A percentile compares a stretch with the other conserved stretches of the same genome.
phyloP scores from a whole-genome alignment of 2,797 vertebrate genomes.

The Arctocebus calabarensis region DNA sequence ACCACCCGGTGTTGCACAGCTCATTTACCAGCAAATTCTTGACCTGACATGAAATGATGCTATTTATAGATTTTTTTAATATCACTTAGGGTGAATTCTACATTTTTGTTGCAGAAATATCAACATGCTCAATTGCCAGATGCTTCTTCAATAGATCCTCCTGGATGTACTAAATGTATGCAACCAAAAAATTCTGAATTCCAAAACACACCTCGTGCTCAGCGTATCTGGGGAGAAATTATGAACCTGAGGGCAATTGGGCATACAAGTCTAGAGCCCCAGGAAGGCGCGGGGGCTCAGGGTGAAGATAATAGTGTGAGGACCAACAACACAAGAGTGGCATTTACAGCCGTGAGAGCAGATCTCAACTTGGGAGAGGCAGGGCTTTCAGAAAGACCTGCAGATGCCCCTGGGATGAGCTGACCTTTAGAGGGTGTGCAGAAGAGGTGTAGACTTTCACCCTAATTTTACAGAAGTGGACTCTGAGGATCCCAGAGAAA shows the following conservation, averaged over 20 bases:
- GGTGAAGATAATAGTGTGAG: not conserved
- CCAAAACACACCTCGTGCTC: not conserved
- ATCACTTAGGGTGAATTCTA: not conserved
- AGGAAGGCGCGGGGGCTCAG: not conserved
- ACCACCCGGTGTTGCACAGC: not conserved
- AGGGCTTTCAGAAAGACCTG: not conserved
- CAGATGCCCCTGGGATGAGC: not conserved
- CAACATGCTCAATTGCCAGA: not conserved
- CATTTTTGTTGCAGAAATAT: not conserved
- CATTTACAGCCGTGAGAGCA: not conserved
- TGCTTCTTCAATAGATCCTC: not conserved
- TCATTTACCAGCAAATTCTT: not conserved
- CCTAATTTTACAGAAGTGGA: not conserved
- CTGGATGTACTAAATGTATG: not conserved
- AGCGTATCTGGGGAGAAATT: not conserved
- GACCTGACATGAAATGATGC: not conserved
- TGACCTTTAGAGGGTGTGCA: not conserved
- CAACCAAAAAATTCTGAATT: not conserved
- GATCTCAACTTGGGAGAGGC: not conserved
- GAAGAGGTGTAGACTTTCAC: not conserved
- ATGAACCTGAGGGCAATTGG: not conserved
- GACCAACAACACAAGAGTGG: not conserved
- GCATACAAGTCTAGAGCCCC: not conserved
- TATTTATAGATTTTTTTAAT: not conserved
- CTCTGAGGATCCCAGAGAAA: not conserved